These are phyloP conservation scores for Zoanthus gigantus DNA, from an alignment of 92 coral and sea anemone genomes.

Conservation along the genomic window DNA sequence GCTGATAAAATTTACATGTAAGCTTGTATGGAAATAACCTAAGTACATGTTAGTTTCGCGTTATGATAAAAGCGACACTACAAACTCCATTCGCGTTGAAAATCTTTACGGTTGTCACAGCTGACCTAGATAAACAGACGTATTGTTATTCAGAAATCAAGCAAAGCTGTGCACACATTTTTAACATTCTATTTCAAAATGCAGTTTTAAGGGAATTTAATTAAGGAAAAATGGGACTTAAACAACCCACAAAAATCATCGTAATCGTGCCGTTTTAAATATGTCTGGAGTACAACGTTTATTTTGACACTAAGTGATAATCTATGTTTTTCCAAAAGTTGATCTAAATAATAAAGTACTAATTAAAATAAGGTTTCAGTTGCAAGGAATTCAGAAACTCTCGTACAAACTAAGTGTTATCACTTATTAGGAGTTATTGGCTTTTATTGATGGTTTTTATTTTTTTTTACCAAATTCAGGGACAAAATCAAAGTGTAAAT, in stretches of 20 bases:
- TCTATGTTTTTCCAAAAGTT: not conserved
- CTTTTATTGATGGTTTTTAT: too few relatives aligned
- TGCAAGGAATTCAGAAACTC: too few relatives aligned
- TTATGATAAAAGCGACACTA: not conserved
- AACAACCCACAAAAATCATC: not conserved
- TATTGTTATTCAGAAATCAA: conserved; percentile 42
- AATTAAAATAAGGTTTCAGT: too few relatives aligned
- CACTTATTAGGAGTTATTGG: too few relatives aligned
- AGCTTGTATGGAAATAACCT: too few relatives aligned
- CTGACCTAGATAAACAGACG: conserved; percentile 9
- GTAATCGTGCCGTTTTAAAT: not conserved
- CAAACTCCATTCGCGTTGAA: not conserved
- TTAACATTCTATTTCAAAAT: conserved; percentile 39
- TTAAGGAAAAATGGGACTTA: not conserved
- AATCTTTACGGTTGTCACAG: conserved; percentile 14
- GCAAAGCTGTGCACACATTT: conserved; percentile 55
- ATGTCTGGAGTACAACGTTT: not conserved
- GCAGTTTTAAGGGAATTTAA: conserved; percentile 32
- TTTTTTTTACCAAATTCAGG: too few relatives aligned
- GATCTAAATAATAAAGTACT: not conserved
- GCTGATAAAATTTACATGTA: too few relatives aligned
- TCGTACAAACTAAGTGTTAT: too few relatives aligned
- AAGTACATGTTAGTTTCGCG: too few relatives aligned
- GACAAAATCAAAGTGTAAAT: too few relatives aligned
- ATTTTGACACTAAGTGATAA: conserved; percentile 14